Evolutionary conservation across 2,797 vertebrate species (phyloP), one percentile per base, ranked within the genome.

Genomic region (Lemur catta): DNA sequence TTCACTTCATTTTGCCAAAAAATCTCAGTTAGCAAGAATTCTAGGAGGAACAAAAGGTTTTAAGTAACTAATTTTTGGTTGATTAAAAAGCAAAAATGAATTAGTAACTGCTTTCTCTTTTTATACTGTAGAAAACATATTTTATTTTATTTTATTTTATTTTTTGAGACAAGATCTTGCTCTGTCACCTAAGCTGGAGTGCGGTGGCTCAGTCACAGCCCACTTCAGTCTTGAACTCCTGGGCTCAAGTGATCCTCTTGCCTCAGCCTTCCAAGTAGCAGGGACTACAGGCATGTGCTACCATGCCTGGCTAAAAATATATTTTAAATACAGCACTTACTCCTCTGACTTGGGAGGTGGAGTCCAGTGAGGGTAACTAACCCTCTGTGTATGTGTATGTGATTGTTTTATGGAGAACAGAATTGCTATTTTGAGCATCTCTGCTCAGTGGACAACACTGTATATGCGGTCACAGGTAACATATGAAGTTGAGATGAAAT

Each of bases 11-110:
- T 89, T 10, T 59, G 87, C 10, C 85, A 55, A 92, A 95, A 95
- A 94, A 79, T 88, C 52, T 93, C 63, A 55, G 41, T 89, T 91
- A 95, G 94, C 43, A 50, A 88, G 90, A 92, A 93, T 78, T 61
- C 15, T 82, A 89, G 35, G 52, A 74, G 8, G 33, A 85, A 55
- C 2, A 41, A 89, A 71, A 79, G 48, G 7, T 71, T 93, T 93
- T 52, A 84, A 35, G 8, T 30, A 76, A 95, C 11, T 28, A 84
- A 91, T 84, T 91, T 55, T 90, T 72, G 24, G 22, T 57, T 93
- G 90, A 91, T 55, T 92, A 30, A 88, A 93, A 86, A 80, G 38
- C 35, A 91, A 95, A 96, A 84, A 87, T 86, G 28, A 48, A 65
- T 74, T 80, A 87, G 41, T 94, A 96, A 57, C 0, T 11, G 6